Percentiles rank a stretch among this genome's conserved stretches.
These are phyloP conservation scores for Astropecten irregularis DNA, from an alignment of 53 echinoderm and acorn worm species.

Conservation along the genomic window DNA sequence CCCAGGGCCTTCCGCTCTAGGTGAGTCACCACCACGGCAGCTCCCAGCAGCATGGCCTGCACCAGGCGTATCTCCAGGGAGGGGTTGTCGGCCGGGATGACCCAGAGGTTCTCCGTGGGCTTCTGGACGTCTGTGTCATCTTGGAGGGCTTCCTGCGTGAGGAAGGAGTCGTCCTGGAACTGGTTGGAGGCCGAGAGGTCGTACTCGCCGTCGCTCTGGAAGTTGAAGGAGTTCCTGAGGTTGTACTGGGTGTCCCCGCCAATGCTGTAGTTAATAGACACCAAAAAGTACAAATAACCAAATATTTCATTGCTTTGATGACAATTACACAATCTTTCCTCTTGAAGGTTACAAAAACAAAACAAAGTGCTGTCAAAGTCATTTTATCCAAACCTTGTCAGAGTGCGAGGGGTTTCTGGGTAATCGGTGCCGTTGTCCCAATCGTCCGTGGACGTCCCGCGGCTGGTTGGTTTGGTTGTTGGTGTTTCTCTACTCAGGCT, in stretches of 20 bases:
- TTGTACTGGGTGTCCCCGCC: constrained; percentile 70
- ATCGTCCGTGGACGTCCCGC: constrained; percentile 51
- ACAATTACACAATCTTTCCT: no score
- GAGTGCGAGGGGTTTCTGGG: constrained; percentile 77
- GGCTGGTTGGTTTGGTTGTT: constrained; percentile 53
- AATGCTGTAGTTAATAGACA: constrained; percentile 40
- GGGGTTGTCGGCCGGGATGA: constrained; percentile 79
- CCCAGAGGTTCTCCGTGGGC: constrained; percentile 74
- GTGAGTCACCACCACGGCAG: constrained; percentile 75
- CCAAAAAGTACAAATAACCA: no score
- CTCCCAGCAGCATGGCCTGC: constrained; percentile 78
- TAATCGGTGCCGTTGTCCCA: constrained; percentile 69
- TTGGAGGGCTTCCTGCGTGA: constrained; percentile 10
- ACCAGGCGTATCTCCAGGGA: constrained; percentile 71
- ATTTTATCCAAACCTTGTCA: no score
- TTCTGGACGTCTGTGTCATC: constrained; percentile 52
- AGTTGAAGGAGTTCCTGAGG: constrained; percentile 51
- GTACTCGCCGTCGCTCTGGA: constrained; percentile 29
- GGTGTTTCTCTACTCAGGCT: constrained; percentile 51
- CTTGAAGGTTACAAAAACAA: no score
- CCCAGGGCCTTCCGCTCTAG: constrained; percentile 69
- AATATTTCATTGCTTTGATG: background rate
- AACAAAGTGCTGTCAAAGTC: no score
- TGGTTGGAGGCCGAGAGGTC: constrained; percentile 45
- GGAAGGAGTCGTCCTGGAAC: constrained; percentile 29